phyloP scores from a whole-genome alignment of 2,797 vertebrate species.

The Heteromormyrus szaboi region DNA sequence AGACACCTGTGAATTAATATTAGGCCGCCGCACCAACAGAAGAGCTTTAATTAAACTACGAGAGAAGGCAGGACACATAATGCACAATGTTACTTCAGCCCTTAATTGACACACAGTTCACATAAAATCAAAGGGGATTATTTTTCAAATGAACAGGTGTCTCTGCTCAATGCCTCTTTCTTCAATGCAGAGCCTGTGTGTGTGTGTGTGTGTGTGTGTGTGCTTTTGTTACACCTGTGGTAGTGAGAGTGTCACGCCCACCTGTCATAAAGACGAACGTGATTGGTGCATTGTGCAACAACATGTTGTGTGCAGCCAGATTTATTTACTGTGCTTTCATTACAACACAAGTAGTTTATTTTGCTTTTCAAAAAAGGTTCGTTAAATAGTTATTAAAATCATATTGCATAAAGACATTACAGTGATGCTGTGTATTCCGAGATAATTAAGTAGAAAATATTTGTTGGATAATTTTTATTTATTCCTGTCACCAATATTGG shows the following conservation, averaged over 20 bases:
- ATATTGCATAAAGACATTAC: not conserved
- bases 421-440: not conserved
- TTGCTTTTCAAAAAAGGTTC: not conserved
- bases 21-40: slow-evolving; percentile 25
- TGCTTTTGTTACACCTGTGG: not conserved
- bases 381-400: not conserved
- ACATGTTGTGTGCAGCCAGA: not conserved
- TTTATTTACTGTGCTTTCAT: not conserved
- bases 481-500: not conserved
- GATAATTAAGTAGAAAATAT: not conserved
- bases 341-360: not conserved
- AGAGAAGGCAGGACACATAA: slow-evolving; percentile 36
- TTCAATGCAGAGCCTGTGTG: not conserved
- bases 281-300: not conserved
- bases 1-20: slow-evolving; percentile 71
- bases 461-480: not conserved
- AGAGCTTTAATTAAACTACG: slow-evolving; percentile 61
- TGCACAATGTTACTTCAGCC: slow-evolving; percentile 35
- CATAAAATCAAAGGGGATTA: slow-evolving; percentile 58
- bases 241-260: not conserved
- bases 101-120: slow-evolving; percentile 51
- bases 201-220: not conserved
- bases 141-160: slow-evolving; percentile 53
- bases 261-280: not conserved
- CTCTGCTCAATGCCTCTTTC: slow-evolving; percentile 5